Base-by-base conservation (phyloP, 2,888 invertebrate species). In the Cephus nigrinus region DNA sequence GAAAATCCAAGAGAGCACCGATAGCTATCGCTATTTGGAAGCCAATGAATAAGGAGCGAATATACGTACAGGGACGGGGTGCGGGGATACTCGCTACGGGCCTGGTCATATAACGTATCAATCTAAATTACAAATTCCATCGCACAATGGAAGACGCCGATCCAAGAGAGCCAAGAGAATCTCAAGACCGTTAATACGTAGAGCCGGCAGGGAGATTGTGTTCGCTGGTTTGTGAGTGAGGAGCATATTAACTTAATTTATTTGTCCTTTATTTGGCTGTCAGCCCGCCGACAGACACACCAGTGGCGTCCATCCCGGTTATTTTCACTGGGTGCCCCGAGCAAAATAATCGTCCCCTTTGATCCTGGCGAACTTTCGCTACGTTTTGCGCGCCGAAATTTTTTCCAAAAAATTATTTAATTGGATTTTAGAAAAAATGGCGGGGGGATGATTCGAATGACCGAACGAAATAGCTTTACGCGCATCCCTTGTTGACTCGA, bases 261-360 rank as follows among this genome's bases (percentile, higher is more conserved):
- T 90, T 90, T 90, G 90, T 89, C 89, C 88, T 91, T 90, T 91
- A 90, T 91, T 90, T 89, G 89, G 88, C 88, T 89, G 90, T 91
- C 91, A 90, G 87, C 82, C 84, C 80, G 83, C 83, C 85, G 84
- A 83, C 84, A 84, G 85, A 88, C 87, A 82, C 84, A 86, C 82
- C 86, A 86, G 82, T 88, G 85, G 86, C 85, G 84, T 84, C 86
- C 84, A 85, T 86, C 82, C 83, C 85, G 83, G 75, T 84, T 86
- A 86, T 85, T 83, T 86, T 85, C 83, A 86, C 86, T 84, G 81
- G 78, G 78, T 23, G 72, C 31, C 33, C 69, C 35, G 12, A 15
- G 55, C 40, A 34, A 40, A 31, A 32, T 40, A 31, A 40, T 15
- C 15, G 1, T 40, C 5, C 4, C 40, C 40, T 40, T 40, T 15